Conservation (phyloP, 2,113 vertebrate genomes). For the Lophotis ruficrista region DNA sequence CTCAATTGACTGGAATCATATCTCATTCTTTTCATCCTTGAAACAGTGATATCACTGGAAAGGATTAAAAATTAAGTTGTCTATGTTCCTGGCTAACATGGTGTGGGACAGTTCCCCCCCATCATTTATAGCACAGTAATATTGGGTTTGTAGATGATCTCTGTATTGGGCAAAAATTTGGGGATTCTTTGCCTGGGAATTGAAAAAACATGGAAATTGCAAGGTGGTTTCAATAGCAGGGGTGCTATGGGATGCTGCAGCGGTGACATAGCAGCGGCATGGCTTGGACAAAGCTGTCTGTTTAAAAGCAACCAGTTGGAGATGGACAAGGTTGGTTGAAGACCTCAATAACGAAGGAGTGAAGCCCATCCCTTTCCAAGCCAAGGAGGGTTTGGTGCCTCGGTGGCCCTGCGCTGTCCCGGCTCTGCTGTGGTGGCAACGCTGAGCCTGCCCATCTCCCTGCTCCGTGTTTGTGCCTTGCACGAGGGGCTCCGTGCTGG, state of each 20-base stretch:
- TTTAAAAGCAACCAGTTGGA: background rate
- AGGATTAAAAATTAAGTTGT: slow-evolving; percentile 24
- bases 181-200: background rate
- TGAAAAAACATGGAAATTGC: background rate
- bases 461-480: accelerated
- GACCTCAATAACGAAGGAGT: accelerated
- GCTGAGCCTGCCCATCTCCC: accelerated
- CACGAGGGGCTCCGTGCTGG: accelerated
- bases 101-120: background rate
- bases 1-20: slow-evolving; percentile 3
- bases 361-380: background rate
- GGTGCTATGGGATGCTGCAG: background rate
- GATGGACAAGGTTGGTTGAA: background rate
- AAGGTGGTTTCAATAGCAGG: background rate
- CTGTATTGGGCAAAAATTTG: background rate
- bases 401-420: background rate
- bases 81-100: background rate
- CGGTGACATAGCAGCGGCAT: background rate
- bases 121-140: background rate
- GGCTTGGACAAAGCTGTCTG: background rate
- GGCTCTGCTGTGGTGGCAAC: accelerated
- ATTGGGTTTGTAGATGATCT: background rate
- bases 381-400: accelerated
- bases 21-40: background rate
- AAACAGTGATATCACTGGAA: background rate